phyloP scores from a whole-genome alignment of 2,113 vertebrate species.

The Blennius ocellaris region DNA sequence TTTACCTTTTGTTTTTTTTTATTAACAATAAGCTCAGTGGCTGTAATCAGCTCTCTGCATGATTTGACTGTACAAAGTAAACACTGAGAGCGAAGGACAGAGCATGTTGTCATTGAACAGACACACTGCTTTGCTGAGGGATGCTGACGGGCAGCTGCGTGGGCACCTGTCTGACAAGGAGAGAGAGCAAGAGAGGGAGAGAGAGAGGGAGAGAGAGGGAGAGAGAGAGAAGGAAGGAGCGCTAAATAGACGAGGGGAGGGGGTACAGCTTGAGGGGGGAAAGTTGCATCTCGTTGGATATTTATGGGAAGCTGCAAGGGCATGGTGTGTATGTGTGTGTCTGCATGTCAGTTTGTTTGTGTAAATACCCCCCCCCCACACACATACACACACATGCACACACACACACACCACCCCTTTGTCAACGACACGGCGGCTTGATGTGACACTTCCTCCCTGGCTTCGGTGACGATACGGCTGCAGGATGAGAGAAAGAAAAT shows the following conservation, averaged over 20 bases:
- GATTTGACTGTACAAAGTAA: constrained; percentile 48
- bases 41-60: constrained; percentile 36
- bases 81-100: constrained; percentile 44
- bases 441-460: constrained; percentile 72
- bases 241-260: constrained; percentile 2
- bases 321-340: constrained; percentile 59
- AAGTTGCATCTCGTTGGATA: constrained; percentile 73
- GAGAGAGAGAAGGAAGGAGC: constrained; percentile 47
- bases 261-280: constrained; percentile 66
- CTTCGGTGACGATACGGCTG: constrained; percentile 59
- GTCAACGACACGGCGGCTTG: constrained; percentile 63
- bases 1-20: constrained; percentile 29
- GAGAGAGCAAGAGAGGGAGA: constrained; percentile 47
- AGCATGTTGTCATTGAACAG: constrained; percentile 63
- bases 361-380: constrained; percentile 62
- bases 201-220: constrained; percentile 60
- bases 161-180: constrained; percentile 81
- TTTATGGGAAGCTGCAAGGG: constrained; percentile 77
- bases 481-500: constrained; percentile 66
- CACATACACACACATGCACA: no score
- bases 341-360: constrained; percentile 66
- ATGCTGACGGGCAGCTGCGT: constrained; percentile 80
- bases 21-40: constrained; percentile 24
- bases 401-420: constrained; percentile 30
- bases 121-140: constrained; percentile 57